phyloP scores from a whole-genome alignment of 2,113 vertebrate species.

The Clarias macrocephalus region DNA sequence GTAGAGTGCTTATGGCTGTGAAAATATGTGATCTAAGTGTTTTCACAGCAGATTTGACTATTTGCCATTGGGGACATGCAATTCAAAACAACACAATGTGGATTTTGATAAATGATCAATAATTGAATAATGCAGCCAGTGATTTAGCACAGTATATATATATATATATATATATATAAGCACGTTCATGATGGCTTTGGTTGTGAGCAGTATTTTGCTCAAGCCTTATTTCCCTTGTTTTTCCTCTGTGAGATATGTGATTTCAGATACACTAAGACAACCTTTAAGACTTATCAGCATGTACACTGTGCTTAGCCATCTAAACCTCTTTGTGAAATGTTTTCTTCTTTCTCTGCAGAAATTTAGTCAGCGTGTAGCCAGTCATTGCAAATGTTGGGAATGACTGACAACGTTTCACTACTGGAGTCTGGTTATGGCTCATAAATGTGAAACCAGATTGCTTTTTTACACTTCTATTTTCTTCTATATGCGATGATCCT shows the following conservation, averaged over 20 bases:
- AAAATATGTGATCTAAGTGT: not conserved
- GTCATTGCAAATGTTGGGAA: not conserved
- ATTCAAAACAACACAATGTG: not conserved
- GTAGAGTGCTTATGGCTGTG: not conserved
- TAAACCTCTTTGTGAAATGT: not conserved
- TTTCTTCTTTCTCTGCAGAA: not conserved
- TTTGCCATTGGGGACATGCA: not conserved
- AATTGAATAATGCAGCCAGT: not conserved
- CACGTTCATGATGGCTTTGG: not conserved
- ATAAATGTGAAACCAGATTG: conserved; percentile 23
- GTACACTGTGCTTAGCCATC: not conserved
- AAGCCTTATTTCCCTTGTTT: no score
- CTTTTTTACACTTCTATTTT: conserved; percentile 7
- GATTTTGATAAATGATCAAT: not conserved
- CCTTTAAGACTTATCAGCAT: not conserved
- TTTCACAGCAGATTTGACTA: not conserved
- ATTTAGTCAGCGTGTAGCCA: not conserved
- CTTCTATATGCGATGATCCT: not conserved
- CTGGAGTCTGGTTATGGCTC: not conserved
- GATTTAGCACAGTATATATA: not conserved
- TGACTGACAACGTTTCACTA: not conserved
- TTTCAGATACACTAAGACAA: not conserved
- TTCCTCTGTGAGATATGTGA: no score
- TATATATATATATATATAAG: not conserved
- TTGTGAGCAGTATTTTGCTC: not conserved